Base-by-base conservation (phyloP, 2,797 vertebrate genomes). In the Oreochromis grahami region DNA sequence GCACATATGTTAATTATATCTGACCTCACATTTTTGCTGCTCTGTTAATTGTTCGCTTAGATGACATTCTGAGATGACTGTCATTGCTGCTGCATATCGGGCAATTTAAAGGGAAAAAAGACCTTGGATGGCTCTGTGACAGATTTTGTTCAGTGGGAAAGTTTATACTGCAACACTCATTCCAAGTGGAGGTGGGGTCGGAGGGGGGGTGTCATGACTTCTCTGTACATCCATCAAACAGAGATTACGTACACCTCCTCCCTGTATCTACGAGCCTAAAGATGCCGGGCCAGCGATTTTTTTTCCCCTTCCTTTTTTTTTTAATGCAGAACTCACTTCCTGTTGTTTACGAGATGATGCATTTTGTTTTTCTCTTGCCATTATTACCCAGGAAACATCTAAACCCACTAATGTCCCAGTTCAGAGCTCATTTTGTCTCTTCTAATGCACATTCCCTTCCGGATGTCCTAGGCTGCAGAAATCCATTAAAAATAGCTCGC, bases 1-100 rank as follows among this genome's bases (percentile, higher is more conserved):
- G 93, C 91, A 89, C 93, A 93, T 94, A 93, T 94, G 94, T 94
- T 95, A 93, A 94, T 95, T 95, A 94, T 90, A 92, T 92, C 93
- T 94, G 94, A 95, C 95, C 95, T 92, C 91, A 87, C 92, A 80
- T 88, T 92, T 91, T 85, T 89, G 93, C 93, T 89, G 92, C 93
- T 92, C 89, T 91, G 92, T 91, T 94, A 94, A 94, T 95, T 94
- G 93, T 94, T 92, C 89, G 43, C 88, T 84, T 9, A 43, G 92
- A 91, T 92, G 89, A 92, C 91, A 93, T 92, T 92, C 93, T 2
- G 52, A 72, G 91, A 90, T 86, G 90, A 90, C 89, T 91, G 89
- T 91, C 92, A 90, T 88, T 87, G 93, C 88, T n/a, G 86, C 87
- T 88, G 90, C 88, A 84, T 91, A 86, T 89, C 90, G 83, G 91